A percentile compares a stretch with the other conserved stretches of the same genome.
These are phyloP conservation scores for Myrmophylax atrothorax DNA, from an alignment of 2,113 vertebrate genomes.

Conservation along the genomic window DNA sequence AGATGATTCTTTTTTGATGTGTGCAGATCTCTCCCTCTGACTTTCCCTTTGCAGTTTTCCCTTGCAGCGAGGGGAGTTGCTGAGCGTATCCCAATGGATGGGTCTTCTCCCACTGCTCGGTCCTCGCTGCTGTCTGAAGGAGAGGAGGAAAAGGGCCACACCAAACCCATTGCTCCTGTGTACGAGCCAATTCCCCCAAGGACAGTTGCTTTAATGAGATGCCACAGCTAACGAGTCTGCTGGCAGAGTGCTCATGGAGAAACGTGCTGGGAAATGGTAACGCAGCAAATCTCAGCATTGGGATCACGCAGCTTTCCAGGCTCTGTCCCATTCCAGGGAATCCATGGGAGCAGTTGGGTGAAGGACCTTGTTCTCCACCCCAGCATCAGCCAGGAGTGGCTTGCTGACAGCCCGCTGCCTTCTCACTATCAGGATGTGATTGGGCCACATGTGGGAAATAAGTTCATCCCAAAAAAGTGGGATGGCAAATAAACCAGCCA, in stretches of 20 bases:
- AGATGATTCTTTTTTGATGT: constrained; percentile 38
- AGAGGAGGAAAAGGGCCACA: not conserved
- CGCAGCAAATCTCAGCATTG: not conserved
- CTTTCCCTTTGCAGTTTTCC: not conserved
- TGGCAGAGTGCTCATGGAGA: not conserved
- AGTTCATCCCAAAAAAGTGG: not conserved
- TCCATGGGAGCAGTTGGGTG: not conserved
- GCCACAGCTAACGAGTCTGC: not conserved
- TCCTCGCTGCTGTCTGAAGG: not conserved
- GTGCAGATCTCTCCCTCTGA: not conserved
- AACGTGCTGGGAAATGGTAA: constrained; percentile 23
- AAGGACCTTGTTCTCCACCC: not conserved
- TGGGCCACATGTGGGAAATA: not conserved
- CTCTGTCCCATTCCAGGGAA: not conserved
- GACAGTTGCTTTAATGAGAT: not conserved
- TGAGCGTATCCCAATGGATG: accelerated
- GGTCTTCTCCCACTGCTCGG: not conserved
- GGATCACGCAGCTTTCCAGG: not conserved
- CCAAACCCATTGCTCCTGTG: not conserved
- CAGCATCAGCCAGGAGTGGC: not conserved
- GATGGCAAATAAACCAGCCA: not conserved
- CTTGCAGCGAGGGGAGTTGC: not conserved
- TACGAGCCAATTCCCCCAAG: not conserved
- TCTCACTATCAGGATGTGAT: accelerated
- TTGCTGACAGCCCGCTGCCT: not conserved